Conservation (phyloP, 1,140 invertebrate species). For the Uloborus diversus region DNA sequence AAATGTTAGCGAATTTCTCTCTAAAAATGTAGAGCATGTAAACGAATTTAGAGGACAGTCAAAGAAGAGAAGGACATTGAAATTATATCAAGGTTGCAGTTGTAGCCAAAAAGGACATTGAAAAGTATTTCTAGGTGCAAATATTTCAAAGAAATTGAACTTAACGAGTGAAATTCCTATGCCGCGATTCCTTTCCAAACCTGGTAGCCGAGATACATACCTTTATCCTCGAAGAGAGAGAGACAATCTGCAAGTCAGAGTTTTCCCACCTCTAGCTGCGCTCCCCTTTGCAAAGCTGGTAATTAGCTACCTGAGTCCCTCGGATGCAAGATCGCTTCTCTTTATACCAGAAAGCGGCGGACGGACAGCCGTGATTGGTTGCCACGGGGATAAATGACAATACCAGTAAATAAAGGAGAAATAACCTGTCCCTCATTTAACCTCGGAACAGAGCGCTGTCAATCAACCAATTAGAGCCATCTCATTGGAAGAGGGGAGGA, state of each 20-base stretch:
- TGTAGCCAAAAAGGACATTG: not conserved
- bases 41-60: not conserved
- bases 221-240: slow-evolving; percentile 27
- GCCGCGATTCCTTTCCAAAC: not conserved
- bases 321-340: not conserved
- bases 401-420: not conserved
- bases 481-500: slow-evolving; percentile 8
- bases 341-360: not conserved
- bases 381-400: too few relatives aligned
- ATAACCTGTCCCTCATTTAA: not conserved
- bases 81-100: not conserved
- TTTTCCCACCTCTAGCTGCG: slow-evolving; percentile 4
- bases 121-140: not conserved
- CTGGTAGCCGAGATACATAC: not conserved
- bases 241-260: slow-evolving; percentile 24
- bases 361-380: not conserved
- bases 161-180: not conserved
- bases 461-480: not conserved
- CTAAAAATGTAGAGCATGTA: not conserved
- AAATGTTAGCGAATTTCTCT: too few relatives aligned
- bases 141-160: not conserved
- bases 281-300: slow-evolving; percentile 25
- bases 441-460: not conserved
- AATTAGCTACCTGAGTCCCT: slow-evolving; percentile 26
- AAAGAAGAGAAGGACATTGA: not conserved